These are phyloP conservation scores for Melitaea athalia DNA, from an alignment of 2,888 invertebrate genomes.

Conservation along the genomic window DNA sequence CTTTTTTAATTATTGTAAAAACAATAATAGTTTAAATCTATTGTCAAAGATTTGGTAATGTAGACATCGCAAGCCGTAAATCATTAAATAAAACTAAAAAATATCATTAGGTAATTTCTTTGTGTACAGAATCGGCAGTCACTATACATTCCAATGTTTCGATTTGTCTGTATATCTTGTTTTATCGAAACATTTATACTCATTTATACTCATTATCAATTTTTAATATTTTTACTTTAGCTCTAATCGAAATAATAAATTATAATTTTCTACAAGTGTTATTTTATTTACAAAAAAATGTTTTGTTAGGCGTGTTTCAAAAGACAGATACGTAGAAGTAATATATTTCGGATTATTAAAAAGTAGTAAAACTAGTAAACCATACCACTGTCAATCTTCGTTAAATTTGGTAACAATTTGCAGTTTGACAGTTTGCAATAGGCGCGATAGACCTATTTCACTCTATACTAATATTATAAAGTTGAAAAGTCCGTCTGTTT, in stretches of 20 bases:
- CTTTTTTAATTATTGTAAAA: too few species aligned
- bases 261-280: constrained; percentile 67
- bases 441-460: too few species aligned
- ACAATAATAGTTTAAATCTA: too few species aligned
- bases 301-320: too few species aligned
- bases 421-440: too few species aligned
- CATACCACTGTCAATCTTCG: too few species aligned
- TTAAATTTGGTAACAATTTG: too few species aligned
- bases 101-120: neutral
- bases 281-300: constrained; percentile 50
- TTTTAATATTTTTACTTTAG: constrained; percentile 69
- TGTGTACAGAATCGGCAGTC: constrained; percentile 22
- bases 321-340: too few species aligned
- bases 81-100: neutral
- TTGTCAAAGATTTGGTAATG: neutral
- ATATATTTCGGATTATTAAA: too few species aligned
- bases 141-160: constrained; percentile 44
- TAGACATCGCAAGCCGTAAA: neutral
- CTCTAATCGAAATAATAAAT: constrained; percentile 73
- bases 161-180: constrained; percentile 49
- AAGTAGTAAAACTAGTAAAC: too few species aligned
- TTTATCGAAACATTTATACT: constrained; percentile 44
- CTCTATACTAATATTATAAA: too few species aligned
- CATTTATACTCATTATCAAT: constrained; percentile 67
- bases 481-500: too few species aligned